Evolutionary conservation across 2,113 vertebrate species (phyloP).

Genomic region (Nyctibius bracteatus): DNA sequence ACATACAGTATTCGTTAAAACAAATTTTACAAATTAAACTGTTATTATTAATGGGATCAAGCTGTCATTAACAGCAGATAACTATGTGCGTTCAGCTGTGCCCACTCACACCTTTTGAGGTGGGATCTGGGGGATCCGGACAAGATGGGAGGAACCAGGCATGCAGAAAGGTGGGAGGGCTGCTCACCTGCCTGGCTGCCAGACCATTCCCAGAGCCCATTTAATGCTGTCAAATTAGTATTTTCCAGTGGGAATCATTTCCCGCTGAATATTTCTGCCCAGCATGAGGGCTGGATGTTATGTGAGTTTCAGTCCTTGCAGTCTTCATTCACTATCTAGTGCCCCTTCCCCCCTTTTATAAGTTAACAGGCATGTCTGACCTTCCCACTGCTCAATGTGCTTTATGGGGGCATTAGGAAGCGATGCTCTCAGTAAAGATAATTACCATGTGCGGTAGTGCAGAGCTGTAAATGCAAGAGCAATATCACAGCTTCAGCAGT

Average conservation of each 20-base stretch:
- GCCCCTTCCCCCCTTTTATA: background rate
- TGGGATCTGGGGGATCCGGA: fast-evolving
- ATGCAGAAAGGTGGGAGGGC: background rate
- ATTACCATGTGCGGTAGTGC: background rate
- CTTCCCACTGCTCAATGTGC: background rate
- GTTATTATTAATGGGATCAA: background rate
- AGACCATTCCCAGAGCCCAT: background rate
- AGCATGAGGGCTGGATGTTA: background rate
- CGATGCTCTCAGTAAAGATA: background rate
- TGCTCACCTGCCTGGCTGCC: background rate
- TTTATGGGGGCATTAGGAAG: background rate
- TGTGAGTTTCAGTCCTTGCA: background rate
- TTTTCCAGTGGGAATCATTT: background rate
- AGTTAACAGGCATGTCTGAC: background rate
- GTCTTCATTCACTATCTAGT: background rate
- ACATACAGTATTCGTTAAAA: background rate
- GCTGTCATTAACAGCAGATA: background rate
- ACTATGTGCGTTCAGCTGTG: background rate
- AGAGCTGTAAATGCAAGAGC: background rate
- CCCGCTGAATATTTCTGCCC: background rate
- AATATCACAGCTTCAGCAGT: background rate
- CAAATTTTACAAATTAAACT: background rate
- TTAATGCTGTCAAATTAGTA: background rate
- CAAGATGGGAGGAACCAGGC: background rate
- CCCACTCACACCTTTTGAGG: fast-evolving